Base-by-base conservation (phyloP, 2,888 invertebrate genomes). In the Camptogramma bilineatum region DNA sequence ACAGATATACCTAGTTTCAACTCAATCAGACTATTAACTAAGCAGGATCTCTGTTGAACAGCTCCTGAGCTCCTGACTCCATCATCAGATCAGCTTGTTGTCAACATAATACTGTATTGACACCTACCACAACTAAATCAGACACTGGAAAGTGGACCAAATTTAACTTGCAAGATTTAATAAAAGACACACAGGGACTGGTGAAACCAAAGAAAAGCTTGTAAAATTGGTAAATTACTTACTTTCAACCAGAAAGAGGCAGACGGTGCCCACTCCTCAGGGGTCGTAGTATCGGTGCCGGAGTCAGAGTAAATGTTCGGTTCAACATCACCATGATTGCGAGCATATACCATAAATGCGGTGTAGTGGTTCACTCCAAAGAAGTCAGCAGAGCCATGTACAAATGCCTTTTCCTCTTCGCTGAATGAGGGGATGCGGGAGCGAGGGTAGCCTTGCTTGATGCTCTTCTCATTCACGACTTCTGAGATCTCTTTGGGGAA, bases 321-420 rank as follows among this genome's bases (percentile, higher is more conserved):
- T 2, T 69, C 69, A 2, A 52, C 53, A 9, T 62, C 62, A 7
- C 63, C 71, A 4, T 59, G 42, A 21, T 71, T 61, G 18, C 46
- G 9, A 8, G 84, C 83, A 0, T 85, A 83, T 8, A 85, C 60
- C 2, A 81, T 34, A 0, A 1, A 73, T 0, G 93, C 82, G 0
- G 95, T 94, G 78, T 97, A 97, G 64, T 95, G 94, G 76, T 97
- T 97, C 2, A 97, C 86, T 0, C 96, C 90, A 17, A 90, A 83
- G 76, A 90, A 92, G 66, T 91, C 91, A 0, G 75, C 69, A 0
- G 85, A 18, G 1, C 91, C 91, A 55, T 74, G 80, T 0, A 83
- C 80, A 1, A 83, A 81, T 0, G 68, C 69, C 8, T 72, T 78
- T 79, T 94, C 93, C 53, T 88, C 84, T 13, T 81, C 75, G 0